A percentile compares a stretch with the other conserved stretches of the same genome.
phyloP scores from a whole-genome alignment of 2,888 invertebrate species.

The Netelia inedita region DNA sequence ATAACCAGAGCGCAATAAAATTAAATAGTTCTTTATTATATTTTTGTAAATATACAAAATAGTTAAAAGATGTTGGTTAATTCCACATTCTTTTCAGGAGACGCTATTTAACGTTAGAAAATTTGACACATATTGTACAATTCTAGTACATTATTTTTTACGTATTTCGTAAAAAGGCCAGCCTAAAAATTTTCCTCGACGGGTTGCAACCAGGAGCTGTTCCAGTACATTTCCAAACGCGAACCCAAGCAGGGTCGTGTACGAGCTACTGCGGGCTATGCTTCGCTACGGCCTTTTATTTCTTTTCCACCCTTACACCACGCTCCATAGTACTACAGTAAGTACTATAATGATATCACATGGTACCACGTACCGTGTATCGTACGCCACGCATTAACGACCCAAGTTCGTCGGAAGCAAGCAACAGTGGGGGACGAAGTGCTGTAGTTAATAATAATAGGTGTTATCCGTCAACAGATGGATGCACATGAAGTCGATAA shows the following conservation, averaged over 20 bases:
- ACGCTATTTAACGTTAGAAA: no score
- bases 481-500: not conserved
- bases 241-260: not conserved
- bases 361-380: not conserved
- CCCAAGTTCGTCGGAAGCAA: conserved; percentile 12
- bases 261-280: conserved; percentile 10
- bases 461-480: conserved; percentile 29
- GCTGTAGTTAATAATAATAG: conserved; percentile 19
- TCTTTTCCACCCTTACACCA: conserved; percentile 50
- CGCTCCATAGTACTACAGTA: not conserved
- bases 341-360: not conserved
- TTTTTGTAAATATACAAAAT: no score
- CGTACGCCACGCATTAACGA: conserved; percentile 20
- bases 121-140: no score
- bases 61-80: no score
- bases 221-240: conserved; percentile 54
- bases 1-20: no score
- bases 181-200: conserved; percentile 22
- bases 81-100: no score
- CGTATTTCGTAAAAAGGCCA: not conserved
- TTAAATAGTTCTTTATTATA: no score
- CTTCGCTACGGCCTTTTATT: conserved; percentile 45
- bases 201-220: conserved; percentile 23
- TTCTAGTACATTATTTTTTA: no score
- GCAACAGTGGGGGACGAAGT: conserved; percentile 18